Percentiles rank a stretch among this genome's conserved stretches.
Conservation (phyloP, 1,140 invertebrate genomes). For the Hycleus cichorii region DNA sequence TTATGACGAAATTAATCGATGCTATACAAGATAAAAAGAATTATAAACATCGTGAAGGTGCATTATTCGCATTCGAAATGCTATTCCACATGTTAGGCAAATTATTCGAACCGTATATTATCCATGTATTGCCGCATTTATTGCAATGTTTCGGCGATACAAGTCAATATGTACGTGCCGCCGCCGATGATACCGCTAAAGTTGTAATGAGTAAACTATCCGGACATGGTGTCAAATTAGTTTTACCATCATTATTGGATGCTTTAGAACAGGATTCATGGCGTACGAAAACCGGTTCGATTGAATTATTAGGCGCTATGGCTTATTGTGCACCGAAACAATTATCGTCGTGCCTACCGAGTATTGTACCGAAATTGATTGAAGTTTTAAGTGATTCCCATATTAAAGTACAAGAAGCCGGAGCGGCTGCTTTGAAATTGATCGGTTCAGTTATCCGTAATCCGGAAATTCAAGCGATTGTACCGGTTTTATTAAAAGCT, state of each 20-base stretch:
- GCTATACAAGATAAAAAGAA: slow-evolving; percentile 98
- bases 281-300: slow-evolving; percentile 96
- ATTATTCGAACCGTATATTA: slow-evolving; percentile 97
- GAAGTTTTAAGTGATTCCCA: slow-evolving; percentile 97
- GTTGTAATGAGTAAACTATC: slow-evolving; percentile 96
- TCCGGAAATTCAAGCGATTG: slow-evolving; percentile 97
- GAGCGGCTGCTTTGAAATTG: slow-evolving; percentile 88
- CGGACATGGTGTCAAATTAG: slow-evolving; percentile 94
- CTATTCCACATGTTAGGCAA: slow-evolving; percentile 90
- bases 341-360: slow-evolving; percentile 93
- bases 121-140: slow-evolving; percentile 92
- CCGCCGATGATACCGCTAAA: slow-evolving; percentile 90
- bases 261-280: slow-evolving; percentile 97
- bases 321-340: slow-evolving; percentile 98
- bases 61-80: slow-evolving; percentile 96
- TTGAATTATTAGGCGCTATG: slow-evolving; percentile 94
- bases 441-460: slow-evolving; percentile 98
- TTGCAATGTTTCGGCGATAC: slow-evolving; percentile 93
- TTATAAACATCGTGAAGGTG: slow-evolving; percentile 86
- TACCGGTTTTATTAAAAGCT: slow-evolving; percentile 84
- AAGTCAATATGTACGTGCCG: slow-evolving; percentile 83
- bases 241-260: slow-evolving; percentile 82
- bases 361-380: slow-evolving; percentile 96
- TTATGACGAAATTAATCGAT: slow-evolving; percentile 88
- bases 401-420: slow-evolving; percentile 94